A percentile compares a stretch with the other conserved stretches of the same genome.
Conservation (phyloP, 2,888 invertebrate species). For the Ganaspis brasiliensis region DNA sequence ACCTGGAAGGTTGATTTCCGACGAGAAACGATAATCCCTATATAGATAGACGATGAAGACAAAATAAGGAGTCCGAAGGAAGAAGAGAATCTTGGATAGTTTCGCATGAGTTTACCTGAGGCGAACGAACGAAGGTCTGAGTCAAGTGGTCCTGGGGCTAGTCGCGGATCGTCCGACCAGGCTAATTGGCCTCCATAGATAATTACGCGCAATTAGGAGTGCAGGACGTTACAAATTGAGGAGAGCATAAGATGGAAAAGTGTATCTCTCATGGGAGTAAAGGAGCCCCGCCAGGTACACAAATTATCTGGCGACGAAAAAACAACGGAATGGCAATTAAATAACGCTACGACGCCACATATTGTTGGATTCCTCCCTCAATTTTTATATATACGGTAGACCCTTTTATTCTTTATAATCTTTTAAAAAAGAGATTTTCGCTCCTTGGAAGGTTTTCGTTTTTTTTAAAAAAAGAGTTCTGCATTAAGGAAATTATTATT, state of each 20-base stretch:
- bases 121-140: slow-evolving; percentile 57
- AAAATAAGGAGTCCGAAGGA: slow-evolving; percentile 9
- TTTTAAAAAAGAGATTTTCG: neutral
- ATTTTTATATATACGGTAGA: neutral
- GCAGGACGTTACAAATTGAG: slow-evolving; percentile 71
- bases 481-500: too few relatives aligned
- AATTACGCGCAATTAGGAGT: slow-evolving; percentile 80
- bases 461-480: too few relatives aligned
- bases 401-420: neutral
- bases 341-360: slow-evolving; percentile 76
- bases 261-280: slow-evolving; percentile 50
- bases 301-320: slow-evolving; percentile 77
- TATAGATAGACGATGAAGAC: neutral
- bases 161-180: slow-evolving; percentile 70
- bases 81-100: slow-evolving; percentile 56
- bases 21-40: neutral
- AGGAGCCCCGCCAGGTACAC: slow-evolving; percentile 75
- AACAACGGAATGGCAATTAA: slow-evolving; percentile 77
- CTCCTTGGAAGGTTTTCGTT: neutral
- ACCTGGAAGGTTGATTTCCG: slow-evolving; percentile 16
- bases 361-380: slow-evolving; percentile 60
- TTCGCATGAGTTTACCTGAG: slow-evolving; percentile 67
- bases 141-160: slow-evolving; percentile 32
- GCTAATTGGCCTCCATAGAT: slow-evolving; percentile 78
- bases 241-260: slow-evolving; percentile 55